Base-by-base conservation (phyloP, 2,113 vertebrate genomes). In the Bos indicus region DNA sequence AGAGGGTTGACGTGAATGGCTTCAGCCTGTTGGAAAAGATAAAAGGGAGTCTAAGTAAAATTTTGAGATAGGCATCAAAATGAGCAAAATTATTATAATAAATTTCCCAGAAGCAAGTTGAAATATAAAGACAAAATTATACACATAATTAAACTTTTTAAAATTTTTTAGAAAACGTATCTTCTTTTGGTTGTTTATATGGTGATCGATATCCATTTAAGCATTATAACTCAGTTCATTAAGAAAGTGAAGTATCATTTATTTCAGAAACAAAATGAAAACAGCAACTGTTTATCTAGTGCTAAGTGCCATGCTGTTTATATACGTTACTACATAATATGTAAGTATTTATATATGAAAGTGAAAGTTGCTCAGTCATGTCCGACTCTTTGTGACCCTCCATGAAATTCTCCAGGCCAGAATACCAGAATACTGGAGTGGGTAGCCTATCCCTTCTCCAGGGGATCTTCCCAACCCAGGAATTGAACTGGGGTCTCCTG, bases 1-100 rank as follows among this genome's bases (percentile, higher is more conserved):
- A 99, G 99, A 26, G 99, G 99, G 89, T 99, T 99, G 94, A 99
- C 98, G 0, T 98, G 98, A 98, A 99, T 99, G 88, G 99, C 99
- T 98, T 99, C 99, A 57, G 99, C 99, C 99, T 99, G 90, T 95
- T 67, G 88, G 17, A 95, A 80, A 84, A 21, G 77, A 80, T 94
- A 88, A 91, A 46, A 92, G 90, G 21, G 40, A 62, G 52, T 90
- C 46, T 91, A 52, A 97, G 54, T 83, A 89, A 54, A 96, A 67
- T 5, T 74, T 82, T 97, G 28, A 98, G 54, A 23, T 60, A 95
- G 51, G 3, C 15, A 93, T 40, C 16, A 57, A 90, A 88, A 88
- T 54, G 21, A 93, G 25, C 21, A 62, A 86, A 88, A 60, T 85
- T 86, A 59, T 67, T 74, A 57, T 23, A 86, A 95, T 60, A 54